phyloP scores from a whole-genome alignment of 2,888 invertebrate genomes.

The Macaria liturata region DNA sequence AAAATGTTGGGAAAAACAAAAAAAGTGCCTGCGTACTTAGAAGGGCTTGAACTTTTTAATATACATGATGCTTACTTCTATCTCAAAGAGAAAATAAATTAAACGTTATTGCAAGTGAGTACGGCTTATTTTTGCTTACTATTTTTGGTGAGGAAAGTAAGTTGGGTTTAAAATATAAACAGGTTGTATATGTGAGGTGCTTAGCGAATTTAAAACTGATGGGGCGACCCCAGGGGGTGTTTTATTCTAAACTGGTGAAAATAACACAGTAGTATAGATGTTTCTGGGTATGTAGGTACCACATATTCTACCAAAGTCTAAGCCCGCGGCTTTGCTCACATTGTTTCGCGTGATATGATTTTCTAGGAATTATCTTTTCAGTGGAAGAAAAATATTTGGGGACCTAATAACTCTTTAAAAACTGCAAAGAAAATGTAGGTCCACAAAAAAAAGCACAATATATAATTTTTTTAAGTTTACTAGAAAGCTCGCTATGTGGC shows the following conservation, averaged over 20 bases:
- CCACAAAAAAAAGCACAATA: too few species aligned
- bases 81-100: constrained; percentile 32
- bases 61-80: constrained; percentile 40
- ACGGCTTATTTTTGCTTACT: constrained; percentile 3
- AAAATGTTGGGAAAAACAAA: constrained; percentile 43
- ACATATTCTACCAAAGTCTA: too few species aligned
- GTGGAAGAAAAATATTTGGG: too few species aligned
- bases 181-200: constrained; percentile 59
- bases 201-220: constrained; percentile 71
- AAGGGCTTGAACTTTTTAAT: constrained; percentile 79
- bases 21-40: constrained; percentile 71
- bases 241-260: constrained; percentile 38
- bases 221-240: constrained; percentile 52
- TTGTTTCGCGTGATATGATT: too few species aligned
- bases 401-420: too few species aligned
- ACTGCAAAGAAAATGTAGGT: too few species aligned
- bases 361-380: too few species aligned
- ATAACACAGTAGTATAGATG: too few species aligned
- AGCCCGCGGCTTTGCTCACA: too few species aligned
- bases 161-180: constrained; percentile 62
- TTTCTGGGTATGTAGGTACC: too few species aligned
- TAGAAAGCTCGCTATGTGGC: too few species aligned
- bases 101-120: constrained; percentile 1
- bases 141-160: not conserved
- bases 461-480: too few species aligned